Evolutionary conservation across 2,888 invertebrate species (phyloP), one percentile per base, ranked within the genome.

Genomic region (Hecatera dysodea): DNA sequence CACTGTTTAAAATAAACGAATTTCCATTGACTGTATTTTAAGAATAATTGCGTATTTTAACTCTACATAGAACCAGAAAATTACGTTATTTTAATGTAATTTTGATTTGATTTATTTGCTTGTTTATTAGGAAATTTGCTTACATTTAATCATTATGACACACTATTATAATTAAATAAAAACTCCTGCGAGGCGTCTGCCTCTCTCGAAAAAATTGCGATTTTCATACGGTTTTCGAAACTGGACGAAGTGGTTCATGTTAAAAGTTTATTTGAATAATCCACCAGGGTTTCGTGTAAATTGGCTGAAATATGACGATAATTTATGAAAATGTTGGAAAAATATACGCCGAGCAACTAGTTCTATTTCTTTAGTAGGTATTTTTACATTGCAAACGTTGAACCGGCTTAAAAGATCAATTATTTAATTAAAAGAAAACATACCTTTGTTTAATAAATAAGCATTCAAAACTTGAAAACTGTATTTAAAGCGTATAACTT

Each of bases 401-500:
- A 7, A 64, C 12, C 15, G 7, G 19, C 7, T 19, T 17, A 1
- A n/a, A 24, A 24, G 1, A 73, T 15, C 17, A 48, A 42, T n/a
- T 9, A 19, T 1, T 19, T 12, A 33, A 33, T 33, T 29, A 4
- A 29, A 29, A 4, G 12, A 24, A 27, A 22, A 2, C 24, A 56
- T 44, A 50, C 7, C 29, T n/a, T 33, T 33, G 22, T 50, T 9
- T 33, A 48, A 53, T n/a, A 33, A 60, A 77, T 29, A 11, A 19
- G 7, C 12, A 44, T 29, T 36, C n/a, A 53, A 24, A 33, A 29
- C 19, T 24, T 42, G 4, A 29, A 53, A 71, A 39, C 24, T 50
- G 9, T 33, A 46, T n/a, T 36, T 61, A 53, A 69, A 65, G 42
- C 27, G 24, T 44, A 44, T 33, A 42, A 70, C 12, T 61, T 48